Evolutionary conservation across 2,797 vertebrate species (phyloP).

Genomic region (Crax fasciolata): DNA sequence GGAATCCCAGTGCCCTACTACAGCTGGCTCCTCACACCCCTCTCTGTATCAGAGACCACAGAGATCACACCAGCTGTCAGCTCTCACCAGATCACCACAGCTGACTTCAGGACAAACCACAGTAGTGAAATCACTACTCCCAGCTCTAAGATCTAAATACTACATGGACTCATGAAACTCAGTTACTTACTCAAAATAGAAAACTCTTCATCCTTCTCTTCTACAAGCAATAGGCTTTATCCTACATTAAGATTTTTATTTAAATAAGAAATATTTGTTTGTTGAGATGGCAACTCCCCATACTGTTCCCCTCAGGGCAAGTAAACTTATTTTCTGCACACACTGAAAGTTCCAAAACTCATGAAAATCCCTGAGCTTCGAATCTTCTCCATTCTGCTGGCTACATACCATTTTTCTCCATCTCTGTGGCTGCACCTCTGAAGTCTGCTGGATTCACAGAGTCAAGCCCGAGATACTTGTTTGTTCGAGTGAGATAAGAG

Average conservation of each 20-base stretch:
- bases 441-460: conserved; percentile 68
- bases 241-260: not conserved
- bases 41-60: not conserved
- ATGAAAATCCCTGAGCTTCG: not conserved
- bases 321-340: not conserved
- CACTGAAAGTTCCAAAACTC: not conserved
- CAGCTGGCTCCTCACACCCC: not conserved
- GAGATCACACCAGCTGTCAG: not conserved
- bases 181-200: not conserved
- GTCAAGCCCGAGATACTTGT: conserved; percentile 62
- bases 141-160: not conserved
- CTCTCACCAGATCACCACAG: not conserved
- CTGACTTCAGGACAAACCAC: not conserved
- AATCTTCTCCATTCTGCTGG: not conserved
- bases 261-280: not conserved
- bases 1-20: not conserved
- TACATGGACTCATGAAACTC: not conserved
- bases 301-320: not conserved
- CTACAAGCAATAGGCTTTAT: not conserved
- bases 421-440: conserved; percentile 63
- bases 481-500: conserved; percentile 73
- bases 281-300: not conserved
- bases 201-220: not conserved
- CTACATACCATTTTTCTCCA: conserved; percentile 81
- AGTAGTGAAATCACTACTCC: not conserved